Percentiles rank a stretch among this genome's conserved stretches.
phyloP scores from a whole-genome alignment of 2,113 vertebrate genomes.

The Amphiprion ocellaris region DNA sequence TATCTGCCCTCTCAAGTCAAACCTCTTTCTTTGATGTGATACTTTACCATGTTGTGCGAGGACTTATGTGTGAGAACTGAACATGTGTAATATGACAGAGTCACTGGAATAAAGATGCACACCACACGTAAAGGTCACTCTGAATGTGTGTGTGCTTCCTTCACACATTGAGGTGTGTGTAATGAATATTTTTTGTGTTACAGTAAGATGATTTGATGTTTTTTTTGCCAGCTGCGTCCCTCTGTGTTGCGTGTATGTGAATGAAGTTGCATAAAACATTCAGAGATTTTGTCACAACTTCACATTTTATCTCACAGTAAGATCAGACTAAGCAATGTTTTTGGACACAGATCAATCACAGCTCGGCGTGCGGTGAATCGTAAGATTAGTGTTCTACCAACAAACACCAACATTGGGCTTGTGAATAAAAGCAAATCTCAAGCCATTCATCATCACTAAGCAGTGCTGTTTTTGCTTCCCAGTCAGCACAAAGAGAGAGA shows the following conservation, averaged over 20 bases:
- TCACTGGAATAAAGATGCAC: constrained; percentile 45
- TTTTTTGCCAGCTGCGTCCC: constrained; percentile 40
- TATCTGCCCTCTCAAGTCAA: constrained; percentile 53
- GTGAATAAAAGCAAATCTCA: constrained; percentile 5
- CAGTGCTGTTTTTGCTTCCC: background rate
- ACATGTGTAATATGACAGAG: constrained; percentile 62
- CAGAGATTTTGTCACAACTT: constrained; percentile 9
- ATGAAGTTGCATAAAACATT: constrained; percentile 11
- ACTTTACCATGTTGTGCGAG: constrained; percentile 59
- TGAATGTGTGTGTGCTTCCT: background rate
- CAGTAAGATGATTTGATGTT: constrained; percentile 22
- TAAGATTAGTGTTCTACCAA: background rate
- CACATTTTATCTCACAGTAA: background rate
- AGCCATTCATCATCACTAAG: background rate
- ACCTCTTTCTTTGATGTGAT: constrained; percentile 65
- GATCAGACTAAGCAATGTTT: background rate
- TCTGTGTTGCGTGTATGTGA: constrained; percentile 2
- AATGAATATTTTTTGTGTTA: constrained; percentile 13
- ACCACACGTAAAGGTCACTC: constrained; percentile 30
- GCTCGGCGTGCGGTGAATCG: background rate
- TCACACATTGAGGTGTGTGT: background rate
- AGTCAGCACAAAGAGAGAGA: background rate
- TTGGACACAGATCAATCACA: background rate
- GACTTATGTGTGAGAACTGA: constrained; percentile 40
- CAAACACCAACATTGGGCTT: background rate